Evolutionary conservation across 2,113 vertebrate genomes (phyloP), one percentile per base, ranked within the genome.

Genomic region (Phylloscopus whistleri): DNA sequence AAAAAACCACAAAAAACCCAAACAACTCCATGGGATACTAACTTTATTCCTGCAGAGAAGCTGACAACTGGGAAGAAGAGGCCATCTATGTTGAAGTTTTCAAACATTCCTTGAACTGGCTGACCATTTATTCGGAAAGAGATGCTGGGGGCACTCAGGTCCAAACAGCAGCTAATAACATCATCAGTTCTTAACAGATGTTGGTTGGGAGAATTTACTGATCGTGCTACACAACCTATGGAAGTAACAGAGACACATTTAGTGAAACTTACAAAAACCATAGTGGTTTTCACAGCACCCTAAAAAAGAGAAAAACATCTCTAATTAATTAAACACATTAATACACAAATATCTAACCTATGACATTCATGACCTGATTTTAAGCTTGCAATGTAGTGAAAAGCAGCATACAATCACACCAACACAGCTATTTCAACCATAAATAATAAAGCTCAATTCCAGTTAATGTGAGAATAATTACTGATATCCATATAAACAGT

Each of bases 61-160:
- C 99, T 99, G 84, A 98, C 98, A 84, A 99, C 99, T 3, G 99
- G 99, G 90, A 99, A 99, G 97, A 99, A 99, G 91, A 99, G 99
- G 20, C 99, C 98, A 37, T 99, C 99, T 7, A 98, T 98, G 97
- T 99, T 99, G 98, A 99, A 99, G 97, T 99, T 99, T 97, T 99
- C 99, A 84, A 99, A 99, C 99, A 99, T 99, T 79, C 99, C 99
- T 98, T 99, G 99, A 64, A 99, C 99, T 7, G 99, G 99, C 56
- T 99, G 99, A 16, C 99, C 99, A 7, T 99, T 99, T 97, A 99
- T 99, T 81, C 99, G 98, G 96, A 99, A 99, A 16, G 99, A 99
- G 96, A 99, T 99, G 83, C 99, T 99, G 28, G 99, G 99, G 39
- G 98, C 98, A 21, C 99, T 99, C 46, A 99, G 98, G 70, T 99